phyloP scores from a whole-genome alignment of 2,113 vertebrate species.

The Myocastor coypus region DNA sequence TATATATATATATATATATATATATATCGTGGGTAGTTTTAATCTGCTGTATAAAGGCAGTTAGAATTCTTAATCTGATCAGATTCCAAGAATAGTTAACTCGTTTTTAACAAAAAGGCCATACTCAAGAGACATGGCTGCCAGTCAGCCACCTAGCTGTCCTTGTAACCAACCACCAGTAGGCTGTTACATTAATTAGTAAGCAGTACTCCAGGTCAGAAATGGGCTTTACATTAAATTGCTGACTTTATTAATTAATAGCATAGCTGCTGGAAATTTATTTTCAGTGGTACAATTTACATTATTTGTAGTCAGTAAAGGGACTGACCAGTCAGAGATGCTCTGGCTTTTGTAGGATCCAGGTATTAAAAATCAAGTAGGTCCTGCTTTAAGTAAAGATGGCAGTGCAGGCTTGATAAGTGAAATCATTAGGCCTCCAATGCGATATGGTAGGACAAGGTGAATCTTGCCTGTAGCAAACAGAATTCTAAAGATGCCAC shows the following conservation, averaged over 20 bases:
- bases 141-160: not conserved
- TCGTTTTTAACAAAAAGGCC: constrained; percentile 31
- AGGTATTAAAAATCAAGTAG: not conserved
- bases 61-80: constrained; percentile 14
- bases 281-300: not conserved
- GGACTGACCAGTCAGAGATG: not conserved
- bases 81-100: not conserved
- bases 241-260: not conserved
- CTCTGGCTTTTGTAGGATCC: not conserved
- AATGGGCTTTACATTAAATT: not conserved
- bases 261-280: not conserved
- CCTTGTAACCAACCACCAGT: not conserved
- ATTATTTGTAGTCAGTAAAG: not conserved
- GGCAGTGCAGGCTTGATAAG: not conserved
- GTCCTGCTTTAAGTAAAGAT: not conserved
- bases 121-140: not conserved
- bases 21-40: not conserved
- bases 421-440: not conserved
- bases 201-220: not conserved
- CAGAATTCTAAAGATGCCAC: not conserved
- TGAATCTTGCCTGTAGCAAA: not conserved
- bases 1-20: too few species aligned
- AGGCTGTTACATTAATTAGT: not conserved
- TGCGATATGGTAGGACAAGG: not conserved
- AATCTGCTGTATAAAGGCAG: constrained; percentile 1